Evolutionary conservation across 2,113 vertebrate genomes (phyloP).

Genomic region (Corythaeola cristata): DNA sequence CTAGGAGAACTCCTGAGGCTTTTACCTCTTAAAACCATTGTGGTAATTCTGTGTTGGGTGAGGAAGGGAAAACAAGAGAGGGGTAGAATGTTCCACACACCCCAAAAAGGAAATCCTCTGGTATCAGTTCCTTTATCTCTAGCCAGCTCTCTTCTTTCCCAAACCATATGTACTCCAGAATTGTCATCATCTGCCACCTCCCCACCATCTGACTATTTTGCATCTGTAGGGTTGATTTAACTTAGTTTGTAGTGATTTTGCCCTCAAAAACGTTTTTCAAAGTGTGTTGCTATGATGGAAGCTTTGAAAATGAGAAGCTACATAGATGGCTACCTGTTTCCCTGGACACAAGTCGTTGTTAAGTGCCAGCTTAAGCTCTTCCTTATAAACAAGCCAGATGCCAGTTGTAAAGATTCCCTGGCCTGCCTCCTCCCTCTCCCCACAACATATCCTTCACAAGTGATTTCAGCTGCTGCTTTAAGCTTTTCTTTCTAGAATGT

Average conservation of each 20-base stretch:
- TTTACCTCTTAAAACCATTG: neutral
- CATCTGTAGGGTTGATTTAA: neutral
- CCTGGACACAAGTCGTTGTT: neutral
- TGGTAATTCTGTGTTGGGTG: neutral
- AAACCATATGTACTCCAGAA: neutral
- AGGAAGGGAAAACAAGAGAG: neutral
- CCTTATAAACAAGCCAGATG: neutral
- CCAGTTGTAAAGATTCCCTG: neutral
- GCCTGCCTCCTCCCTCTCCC: neutral
- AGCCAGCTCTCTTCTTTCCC: neutral
- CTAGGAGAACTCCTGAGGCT: neutral
- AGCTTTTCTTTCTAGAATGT: neutral
- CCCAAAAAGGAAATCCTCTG: neutral
- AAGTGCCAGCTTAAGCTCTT: neutral
- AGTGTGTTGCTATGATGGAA: neutral
- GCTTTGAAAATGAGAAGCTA: neutral
- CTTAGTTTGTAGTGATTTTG: neutral
- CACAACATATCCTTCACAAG: neutral
- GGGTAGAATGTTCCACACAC: neutral
- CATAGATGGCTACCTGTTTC: neutral
- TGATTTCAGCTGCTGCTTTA: neutral
- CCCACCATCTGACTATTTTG: constrained; percentile 7
- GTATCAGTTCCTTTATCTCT: neutral
- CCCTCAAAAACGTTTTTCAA: neutral
- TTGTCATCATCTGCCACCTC: neutral